Evolutionary conservation across 1,140 invertebrate genomes (phyloP).

Genomic region (Choristoneura fumiferana): DNA sequence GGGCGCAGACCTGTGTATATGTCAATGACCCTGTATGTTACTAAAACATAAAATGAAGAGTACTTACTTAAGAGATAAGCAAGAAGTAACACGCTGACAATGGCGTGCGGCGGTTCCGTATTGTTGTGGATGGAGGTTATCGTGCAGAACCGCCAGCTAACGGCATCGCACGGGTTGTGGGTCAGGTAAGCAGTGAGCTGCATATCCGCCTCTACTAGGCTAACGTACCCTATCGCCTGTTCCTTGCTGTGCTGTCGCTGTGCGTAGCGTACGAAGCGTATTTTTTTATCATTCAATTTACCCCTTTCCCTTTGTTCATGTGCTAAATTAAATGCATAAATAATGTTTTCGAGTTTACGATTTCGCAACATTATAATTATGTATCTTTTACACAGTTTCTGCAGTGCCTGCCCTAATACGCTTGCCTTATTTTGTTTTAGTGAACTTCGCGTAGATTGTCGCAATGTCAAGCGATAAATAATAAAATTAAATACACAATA

Average conservation of each 20-base stretch:
- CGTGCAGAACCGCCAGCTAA: constrained; percentile 17
- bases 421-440: too few relatives aligned
- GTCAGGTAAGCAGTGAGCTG: constrained; percentile 29
- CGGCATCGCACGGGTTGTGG: constrained; percentile 20
- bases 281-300: too few relatives aligned
- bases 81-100: constrained; percentile 5
- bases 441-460: too few relatives aligned
- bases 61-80: background rate
- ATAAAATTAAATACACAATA: too few relatives aligned
- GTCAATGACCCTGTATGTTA: constrained; percentile 1
- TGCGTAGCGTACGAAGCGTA: too few relatives aligned
- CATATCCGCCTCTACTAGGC: constrained; percentile 38
- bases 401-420: too few relatives aligned
- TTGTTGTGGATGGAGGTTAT: constrained; percentile 16
- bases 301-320: too few relatives aligned
- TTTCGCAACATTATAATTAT: too few relatives aligned
- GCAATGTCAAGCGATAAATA: too few relatives aligned
- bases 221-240: constrained; percentile 5
- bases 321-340: too few relatives aligned
- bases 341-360: too few relatives aligned
- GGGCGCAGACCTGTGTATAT: constrained; percentile 3
- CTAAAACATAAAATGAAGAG: constrained; percentile 6
- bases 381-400: too few relatives aligned
- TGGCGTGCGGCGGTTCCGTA: background rate
- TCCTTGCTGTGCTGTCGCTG: background rate